phyloP scores from a whole-genome alignment of 2,888 invertebrate species.

The Drosophila atripex region DNA sequence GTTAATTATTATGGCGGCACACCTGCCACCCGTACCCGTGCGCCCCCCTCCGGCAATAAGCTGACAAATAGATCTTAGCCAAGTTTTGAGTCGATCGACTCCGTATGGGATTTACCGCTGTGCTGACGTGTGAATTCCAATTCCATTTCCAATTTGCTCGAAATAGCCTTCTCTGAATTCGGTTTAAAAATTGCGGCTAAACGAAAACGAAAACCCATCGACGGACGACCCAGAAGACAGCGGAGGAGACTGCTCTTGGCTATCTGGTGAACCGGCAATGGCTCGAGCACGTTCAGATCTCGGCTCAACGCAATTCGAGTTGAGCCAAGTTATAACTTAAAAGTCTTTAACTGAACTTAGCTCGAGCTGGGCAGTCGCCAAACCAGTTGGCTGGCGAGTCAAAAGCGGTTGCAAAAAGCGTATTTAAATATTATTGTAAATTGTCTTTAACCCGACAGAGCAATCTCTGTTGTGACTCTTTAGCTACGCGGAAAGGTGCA shows the following conservation, averaged over 20 bases:
- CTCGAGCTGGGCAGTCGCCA: conserved; percentile 35
- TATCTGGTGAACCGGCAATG: conserved; percentile 21
- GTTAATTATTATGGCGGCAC: conserved; percentile 37
- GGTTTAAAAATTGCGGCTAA: conserved; percentile 9
- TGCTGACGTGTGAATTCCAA: conserved; percentile 20
- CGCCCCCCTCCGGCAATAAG: not conserved
- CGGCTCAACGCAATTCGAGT: conserved; percentile 7
- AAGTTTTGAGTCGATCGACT: conserved; percentile 12
- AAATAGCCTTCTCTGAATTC: conserved; percentile 34
- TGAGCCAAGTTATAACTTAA: not conserved
- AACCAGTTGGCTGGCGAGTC: conserved; percentile 42
- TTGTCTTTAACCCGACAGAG: conserved; percentile 32
- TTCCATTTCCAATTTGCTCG: conserved; percentile 24
- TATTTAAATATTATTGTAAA: conserved; percentile 49
- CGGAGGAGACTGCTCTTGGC: not conserved
- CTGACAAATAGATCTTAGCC: conserved; percentile 21
- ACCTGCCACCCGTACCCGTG: conserved; percentile 13
- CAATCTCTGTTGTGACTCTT: conserved; percentile 18
- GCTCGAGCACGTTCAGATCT: conserved; percentile 22
- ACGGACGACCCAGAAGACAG: conserved; percentile 12
- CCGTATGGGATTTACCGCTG: conserved; percentile 22
- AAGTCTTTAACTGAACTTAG: conserved; percentile 16
- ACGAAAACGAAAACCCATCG: conserved; percentile 12
- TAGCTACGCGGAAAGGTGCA: conserved; percentile 18
- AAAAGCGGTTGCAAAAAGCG: conserved; percentile 45